Evolutionary conservation across 2,797 vertebrate genomes (phyloP), one percentile per base, ranked within the genome.

Genomic region (Phalloptychus januarius): DNA sequence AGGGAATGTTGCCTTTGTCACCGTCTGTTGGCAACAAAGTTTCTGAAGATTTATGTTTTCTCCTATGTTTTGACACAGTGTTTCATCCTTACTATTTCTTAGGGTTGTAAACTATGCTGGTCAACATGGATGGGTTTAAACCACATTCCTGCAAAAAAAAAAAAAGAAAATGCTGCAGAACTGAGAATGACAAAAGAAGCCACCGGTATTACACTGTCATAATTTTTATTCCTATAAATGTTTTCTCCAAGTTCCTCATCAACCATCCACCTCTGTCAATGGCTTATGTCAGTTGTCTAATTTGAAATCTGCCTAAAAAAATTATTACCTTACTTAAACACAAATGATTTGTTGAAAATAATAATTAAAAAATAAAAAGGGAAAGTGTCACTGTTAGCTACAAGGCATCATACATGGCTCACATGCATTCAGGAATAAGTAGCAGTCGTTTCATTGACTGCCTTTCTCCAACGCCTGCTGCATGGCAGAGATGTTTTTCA

Each of bases 371-470:
- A 5, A 5, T 40, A 4, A 40, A 25, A 12, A 67, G 63, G 8
- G 1, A 40, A 67, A 38, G 3, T 10, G 2, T 40, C 4, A 18
- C 33, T 40, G 8, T 67, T 23, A 23, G 36, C 18, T 18, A 20
- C 25, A 20, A 31, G 1, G 18, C 8, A 5, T 63, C 18, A 7
- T 8, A 4, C 15, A 20, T 38, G 18, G 69, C 54, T 82, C 76
- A 79, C 44, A 82, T 81, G 74, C 69, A 80, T 2, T 76, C 50
- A 80, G 63, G 65, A 85, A 83, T 79, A 87, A 79, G 79, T 77
- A 83, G 76, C 71, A 74, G 72, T 52, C 1, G 23, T 61, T 80
- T 83, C 75, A 85, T 71, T 79, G 84, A 86, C 3, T 91, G 82
- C 83, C 0, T 1, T 48, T 44, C 7, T 83, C 84, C 85, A 80